Percentiles rank a stretch among this genome's conserved stretches.
These are phyloP conservation scores for Phacellophora camtschatica DNA, from an alignment of 30 jellyfish, hydroid and myxozoan genomes.

Conservation along the genomic window DNA sequence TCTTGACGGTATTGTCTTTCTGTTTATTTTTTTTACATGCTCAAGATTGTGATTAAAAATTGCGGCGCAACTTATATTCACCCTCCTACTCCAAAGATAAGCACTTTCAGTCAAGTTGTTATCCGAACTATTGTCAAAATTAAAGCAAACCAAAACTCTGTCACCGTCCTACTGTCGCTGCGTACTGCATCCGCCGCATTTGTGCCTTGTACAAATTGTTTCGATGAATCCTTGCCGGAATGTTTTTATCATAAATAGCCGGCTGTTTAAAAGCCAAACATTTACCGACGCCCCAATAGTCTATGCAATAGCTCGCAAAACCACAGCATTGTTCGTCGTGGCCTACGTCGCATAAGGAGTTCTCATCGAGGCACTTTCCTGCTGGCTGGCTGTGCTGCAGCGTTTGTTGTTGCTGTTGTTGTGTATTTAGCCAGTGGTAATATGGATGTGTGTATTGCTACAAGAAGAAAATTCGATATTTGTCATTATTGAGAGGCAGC, in stretches of 20 bases:
- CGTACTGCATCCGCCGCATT: conserved; percentile 4
- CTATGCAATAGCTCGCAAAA: conserved; percentile 85
- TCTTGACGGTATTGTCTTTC: too few relatives aligned
- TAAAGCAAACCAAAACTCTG: too few relatives aligned
- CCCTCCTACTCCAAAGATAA: too few relatives aligned
- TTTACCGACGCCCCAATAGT: conserved; percentile 90
- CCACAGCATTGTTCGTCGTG: conserved; percentile 97
- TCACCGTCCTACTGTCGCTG: conserved; percentile 7
- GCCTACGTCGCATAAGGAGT: conserved; percentile 85
- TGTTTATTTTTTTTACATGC: too few relatives aligned
- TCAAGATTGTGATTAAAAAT: too few relatives aligned
- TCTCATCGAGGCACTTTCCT: conserved; percentile 84
- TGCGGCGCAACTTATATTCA: too few relatives aligned
- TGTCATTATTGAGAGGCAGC: too few relatives aligned
- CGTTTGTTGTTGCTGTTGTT: conserved; percentile 31
- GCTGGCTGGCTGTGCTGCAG: conserved; percentile 25
- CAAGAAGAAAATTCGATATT: neutral
- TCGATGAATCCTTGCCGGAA: conserved; percentile 62
- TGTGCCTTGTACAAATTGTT: conserved; percentile 74
- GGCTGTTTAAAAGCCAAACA: conserved; percentile 78
- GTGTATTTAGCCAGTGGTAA: conserved; percentile 46
- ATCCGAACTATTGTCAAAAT: too few relatives aligned
- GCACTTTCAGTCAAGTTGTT: too few relatives aligned
- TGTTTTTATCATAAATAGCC: conserved; percentile 33
- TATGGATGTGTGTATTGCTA: conserved; percentile 54